Base-by-base conservation (phyloP, 1,140 invertebrate species). In the Neuroterus valhalla region DNA sequence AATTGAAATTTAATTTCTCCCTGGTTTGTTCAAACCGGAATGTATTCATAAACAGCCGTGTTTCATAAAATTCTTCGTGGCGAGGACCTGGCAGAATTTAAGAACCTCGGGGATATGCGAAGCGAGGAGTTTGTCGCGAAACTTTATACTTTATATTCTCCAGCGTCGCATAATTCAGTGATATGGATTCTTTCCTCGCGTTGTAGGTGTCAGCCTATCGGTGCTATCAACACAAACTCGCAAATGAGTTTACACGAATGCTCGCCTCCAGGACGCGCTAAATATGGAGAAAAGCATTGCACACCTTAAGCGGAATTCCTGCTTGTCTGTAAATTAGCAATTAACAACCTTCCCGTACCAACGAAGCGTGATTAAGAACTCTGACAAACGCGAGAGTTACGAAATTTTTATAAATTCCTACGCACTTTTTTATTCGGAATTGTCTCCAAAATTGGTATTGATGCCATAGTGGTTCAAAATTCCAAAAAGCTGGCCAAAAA, bases 91-190 rank as follows among this genome's bases (percentile, higher is more conserved):
- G 31, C 31, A 38, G 44, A 71, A 66, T 45, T 66, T 66, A 46
- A 66, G 71, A 70, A 31, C 21, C 23, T 70, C 8, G 14, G 10
- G 5, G 17, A 43, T 52, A 26, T 14, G 17, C 45, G 42, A 31
- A 50, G 72, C 55, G 62, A 26, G 66, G 67, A 55, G 3, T 31
- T 62, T 31, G 31, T 26, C 17, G 55, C 55, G 76, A 77, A 77
- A 77, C 43, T 19, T 72, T 66, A 72, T 70, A 55, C 67, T 46
- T 42, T 62, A 62, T 62, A 62, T 66, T 62, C 50, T 66, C 38
- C 55, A 66, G 12, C 31, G 55, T 31, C 43, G 48, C 42, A 74
- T 67, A 68, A 77, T 77, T 74, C 72, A 70, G 45, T 42, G 70
- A 67, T 45, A 70, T 68, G 31, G 66, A 43, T 43, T 44, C 42